Base-by-base conservation (phyloP, 1,140 invertebrate species). In the Goniozus legneri region DNA sequence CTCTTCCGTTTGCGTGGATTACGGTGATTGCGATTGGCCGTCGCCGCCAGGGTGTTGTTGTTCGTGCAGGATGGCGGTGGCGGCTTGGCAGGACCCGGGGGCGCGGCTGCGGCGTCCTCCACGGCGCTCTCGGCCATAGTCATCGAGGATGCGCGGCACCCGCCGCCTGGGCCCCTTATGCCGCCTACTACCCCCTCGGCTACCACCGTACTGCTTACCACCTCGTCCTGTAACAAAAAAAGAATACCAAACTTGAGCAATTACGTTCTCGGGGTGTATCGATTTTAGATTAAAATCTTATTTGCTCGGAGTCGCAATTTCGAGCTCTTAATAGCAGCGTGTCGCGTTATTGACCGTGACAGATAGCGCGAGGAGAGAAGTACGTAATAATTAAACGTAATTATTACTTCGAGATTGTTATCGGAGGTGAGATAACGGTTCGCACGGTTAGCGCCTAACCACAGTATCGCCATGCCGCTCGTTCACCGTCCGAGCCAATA, bases 1-100 rank as follows among this genome's bases (percentile, higher is more conserved):
- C 87, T 75, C 63, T 87, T 87, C 16, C 87, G 77, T 64, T 88
- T 88, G 19, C 84, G 77, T 43, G 82, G 77, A 50, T 73, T 75
- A 8, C 78, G 77, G 48, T 81, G 78, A 50, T 84, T 84, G 37
- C 84, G 79, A 47, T 84, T 84, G 40, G 79, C 78, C 40, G 80
- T 79, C 35, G 78, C 77, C 33, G 79, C 77, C 38, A 83, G 73
- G 49, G 80, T 84, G 61, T 78, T 77, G 57, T 78, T 80, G 66
- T 71, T 73, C n/a, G 70, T 75, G 35, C 66, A 73, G 39, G 76
- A 77, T 50, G 76, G 73, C 56, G 71, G 67, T 45, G 65, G 67
- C 51, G 67, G 67, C 56, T 69, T 73, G 47, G 73, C 73, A 60
- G 73, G 74, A 65, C 76, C 76, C 54, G 73, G 73, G 56, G 73